Base-by-base conservation (phyloP, 2,797 vertebrate species). In the Anolis apletophallus region DNA sequence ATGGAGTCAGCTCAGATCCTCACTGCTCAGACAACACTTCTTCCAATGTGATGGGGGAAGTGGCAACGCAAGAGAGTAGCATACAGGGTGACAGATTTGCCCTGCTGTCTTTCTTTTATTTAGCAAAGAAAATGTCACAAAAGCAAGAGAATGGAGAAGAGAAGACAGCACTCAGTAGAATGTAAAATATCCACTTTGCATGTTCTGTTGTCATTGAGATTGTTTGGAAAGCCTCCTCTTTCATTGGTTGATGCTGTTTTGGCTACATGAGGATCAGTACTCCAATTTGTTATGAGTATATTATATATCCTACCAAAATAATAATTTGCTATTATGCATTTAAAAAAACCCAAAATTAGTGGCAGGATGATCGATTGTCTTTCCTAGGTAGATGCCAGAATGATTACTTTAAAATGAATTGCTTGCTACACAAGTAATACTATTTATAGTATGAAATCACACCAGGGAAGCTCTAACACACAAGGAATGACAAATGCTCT, bases 391-490 rank as follows among this genome's bases (percentile, higher is more conserved):
- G 82, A 78, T 87, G 81, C 71, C 57, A 73, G 32, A 88, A 26
- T 36, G 32, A n/a, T 83, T 32, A 67, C 57, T 17, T 36, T 84
- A 52, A 57, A 91, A 84, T 2, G 84, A 52, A 71, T 93, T 85
- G 32, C 59, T 93, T 85, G 32, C 59, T 79, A 34, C 57, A 77
- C 21, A 73, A 67, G 69, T 52, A 85, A 84, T 9, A 55, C 5
- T 83, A 5, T 75, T 91, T 76, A 46, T 88, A 29, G 46, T 89
- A 87, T 78, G 55, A 89, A 94, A 89, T 1, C 84, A 80, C 32
- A 54, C 64, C 81, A 87, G 77, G 26, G 9, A 32, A 89, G 10
- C 40, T 83, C 50, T 1, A 82, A 26, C 50, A 3, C 73, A 59
- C 80, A 75, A 74, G 88, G 23, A 90, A 71, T 83, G 79, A 85